Base-by-base conservation (phyloP, 2,888 invertebrate genomes). In the Eilema caniola region DNA sequence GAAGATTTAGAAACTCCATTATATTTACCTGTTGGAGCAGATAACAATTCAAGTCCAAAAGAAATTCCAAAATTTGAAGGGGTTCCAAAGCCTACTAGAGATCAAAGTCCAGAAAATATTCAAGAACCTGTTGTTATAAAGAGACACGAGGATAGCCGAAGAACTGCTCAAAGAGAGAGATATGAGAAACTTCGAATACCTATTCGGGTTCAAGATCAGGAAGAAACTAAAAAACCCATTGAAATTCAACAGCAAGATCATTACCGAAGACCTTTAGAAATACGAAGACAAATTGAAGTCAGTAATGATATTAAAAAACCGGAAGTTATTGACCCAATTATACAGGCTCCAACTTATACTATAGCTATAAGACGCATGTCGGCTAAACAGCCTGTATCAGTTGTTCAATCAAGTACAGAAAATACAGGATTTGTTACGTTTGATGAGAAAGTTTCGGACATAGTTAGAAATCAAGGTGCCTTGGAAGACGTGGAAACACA, bases 271-370 rank as follows among this genome's bases (percentile, higher is more conserved):
- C 53, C 53, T n/a, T 53, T 53, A n/a, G 20, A 53, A 20, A 53
- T n/a, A n/a, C 53, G n/a, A n/a, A 53, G 53, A 53, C 20, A 53
- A 53, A 1, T 53, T 53, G 20, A 53, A 53, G 53, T n/a, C n/a
- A 53, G n/a, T 10, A 20, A 53, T n/a, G 53, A 20, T 20, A 53
- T 53, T 53, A 20, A n/a, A 53, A 53, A 53, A n/a, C 53, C 53
- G 20, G 53, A 53, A 53, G n/a, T 53, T 20, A 53, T 53, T 53
- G 53, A 53, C 53, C 53, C 53, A n/a, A 53, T 53, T n/a, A 53
- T 53, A 53, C 53, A 53, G n/a, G 53, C 53, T 10, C 53, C 53
- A 53, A 53, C 53, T 8, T 53, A 53, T n/a, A 53, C 53, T 53
- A 53, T 53, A n/a, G 53, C 53, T 53, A 53, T 53, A 53, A 20